Conservation (phyloP, 2,797 vertebrate genomes). For the Alauda arvensis region DNA sequence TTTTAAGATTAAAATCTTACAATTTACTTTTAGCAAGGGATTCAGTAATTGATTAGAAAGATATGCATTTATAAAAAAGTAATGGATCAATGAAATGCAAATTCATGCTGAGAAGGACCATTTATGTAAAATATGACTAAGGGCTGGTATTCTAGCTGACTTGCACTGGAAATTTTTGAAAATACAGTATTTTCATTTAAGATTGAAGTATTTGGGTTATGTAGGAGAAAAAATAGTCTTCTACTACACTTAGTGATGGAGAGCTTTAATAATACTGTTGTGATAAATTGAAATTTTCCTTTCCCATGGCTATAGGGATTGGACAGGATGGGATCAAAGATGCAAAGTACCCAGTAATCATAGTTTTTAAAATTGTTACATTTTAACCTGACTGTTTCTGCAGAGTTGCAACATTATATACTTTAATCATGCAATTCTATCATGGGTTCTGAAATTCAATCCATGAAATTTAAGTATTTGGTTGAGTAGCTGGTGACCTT, state of each 20-base stretch:
- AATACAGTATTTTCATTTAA: neutral
- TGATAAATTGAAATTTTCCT: neutral
- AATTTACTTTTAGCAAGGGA: neutral
- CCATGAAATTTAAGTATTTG: neutral
- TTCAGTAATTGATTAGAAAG: neutral
- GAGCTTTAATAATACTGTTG: neutral
- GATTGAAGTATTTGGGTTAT: neutral
- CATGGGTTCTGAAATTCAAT: neutral
- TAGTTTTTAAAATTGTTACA: neutral
- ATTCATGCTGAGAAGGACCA: neutral
- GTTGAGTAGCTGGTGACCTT: neutral
- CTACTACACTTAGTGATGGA: neutral
- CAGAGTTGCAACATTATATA: neutral
- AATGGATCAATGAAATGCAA: neutral
- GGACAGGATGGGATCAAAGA: neutral
- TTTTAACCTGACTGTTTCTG: neutral
- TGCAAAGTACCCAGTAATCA: neutral
- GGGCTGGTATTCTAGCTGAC: neutral
- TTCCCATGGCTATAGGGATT: rapidly evolving
- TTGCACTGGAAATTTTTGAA: neutral
- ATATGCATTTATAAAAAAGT: neutral
- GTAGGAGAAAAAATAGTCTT: neutral
- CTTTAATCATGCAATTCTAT: neutral
- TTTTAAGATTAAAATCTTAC: neutral
- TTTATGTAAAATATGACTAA: neutral